A percentile compares a stretch with the other conserved stretches of the same genome.
phyloP scores from a whole-genome alignment of 1,140 invertebrate species.

The honey bee (Apis mellifera) region Amel_HAv3.1 CM009931.2:16671001-16671500 shows the following conservation, averaged over 20 bases:
- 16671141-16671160: conserved; percentile 43
- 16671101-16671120: background rate
- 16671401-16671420: background rate
- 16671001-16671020: background rate
- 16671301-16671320: background rate
- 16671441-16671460: background rate
- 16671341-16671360: background rate
- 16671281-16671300: background rate
- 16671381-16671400: background rate
- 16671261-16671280: background rate
- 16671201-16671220: background rate
- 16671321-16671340: background rate
- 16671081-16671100: conserved; percentile 15
- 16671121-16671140: conserved; percentile 17
- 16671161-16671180: conserved; percentile 44
- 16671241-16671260: background rate
- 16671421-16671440: background rate
- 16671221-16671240: background rate
- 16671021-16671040: background rate
- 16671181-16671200: conserved; percentile 32
- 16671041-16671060: conserved; percentile 33
- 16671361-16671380: background rate
- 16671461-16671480: background rate
- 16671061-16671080: conserved; percentile 33
- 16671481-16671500: background rate